Evolutionary conservation across 64 coral and sea anemone species (phyloP).

Genomic region (Montipora foliosa): DNA sequence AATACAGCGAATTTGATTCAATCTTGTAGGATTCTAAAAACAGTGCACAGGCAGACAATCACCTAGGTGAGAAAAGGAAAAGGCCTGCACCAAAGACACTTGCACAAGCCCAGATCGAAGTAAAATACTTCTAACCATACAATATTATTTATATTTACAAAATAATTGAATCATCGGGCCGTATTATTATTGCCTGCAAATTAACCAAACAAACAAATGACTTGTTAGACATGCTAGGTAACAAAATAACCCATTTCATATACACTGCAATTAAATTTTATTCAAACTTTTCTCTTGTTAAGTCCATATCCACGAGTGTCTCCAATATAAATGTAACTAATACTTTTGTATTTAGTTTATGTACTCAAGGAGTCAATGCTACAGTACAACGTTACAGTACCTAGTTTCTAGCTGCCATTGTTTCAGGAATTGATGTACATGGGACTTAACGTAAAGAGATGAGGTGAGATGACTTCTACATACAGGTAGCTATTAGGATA

Average conservation of each 20-base stretch:
- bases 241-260: neutral
- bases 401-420: neutral
- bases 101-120: neutral
- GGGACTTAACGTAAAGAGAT: neutral
- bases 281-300: neutral
- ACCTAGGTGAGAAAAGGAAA: too few species aligned
- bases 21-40: too few species aligned
- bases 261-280: conserved; percentile 13
- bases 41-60: too few species aligned
- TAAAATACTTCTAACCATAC: conserved; percentile 26
- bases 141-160: neutral
- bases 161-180: neutral
- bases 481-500: conserved; percentile 5
- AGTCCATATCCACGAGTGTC: neutral
- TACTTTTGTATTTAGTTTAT: conserved; percentile 7
- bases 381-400: neutral
- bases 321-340: neutral
- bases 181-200: neutral
- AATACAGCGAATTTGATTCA: too few species aligned
- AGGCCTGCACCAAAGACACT: too few species aligned
- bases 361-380: neutral
- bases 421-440: neutral
- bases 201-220: neutral
- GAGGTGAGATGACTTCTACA: neutral
- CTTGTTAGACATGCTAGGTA: too few species aligned